Evolutionary conservation across 2,797 vertebrate genomes (phyloP).

Genomic region (Anguilla anguilla): DNA sequence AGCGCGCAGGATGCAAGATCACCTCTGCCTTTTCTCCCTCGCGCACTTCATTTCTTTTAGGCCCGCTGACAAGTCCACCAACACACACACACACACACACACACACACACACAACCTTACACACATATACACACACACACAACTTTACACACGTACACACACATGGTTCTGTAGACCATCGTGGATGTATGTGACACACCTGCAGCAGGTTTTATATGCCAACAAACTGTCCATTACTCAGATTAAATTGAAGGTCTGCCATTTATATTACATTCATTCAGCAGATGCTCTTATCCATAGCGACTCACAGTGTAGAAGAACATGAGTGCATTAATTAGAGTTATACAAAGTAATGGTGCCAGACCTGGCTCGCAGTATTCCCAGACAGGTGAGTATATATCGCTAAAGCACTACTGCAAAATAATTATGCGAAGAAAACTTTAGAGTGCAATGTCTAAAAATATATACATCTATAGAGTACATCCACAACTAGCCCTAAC

Average conservation of each 20-base stretch:
- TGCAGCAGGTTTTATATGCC: neutral
- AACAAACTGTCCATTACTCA: neutral
- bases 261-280: neutral
- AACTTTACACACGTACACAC: slow-evolving; percentile 8
- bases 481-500: neutral
- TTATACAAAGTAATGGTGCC: neutral
- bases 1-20: slow-evolving; percentile 20
- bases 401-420: too few relatives aligned
- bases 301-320: neutral
- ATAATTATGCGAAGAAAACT: neutral
- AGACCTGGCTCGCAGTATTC: too few relatives aligned
- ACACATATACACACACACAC: slow-evolving; percentile 18
- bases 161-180: neutral
- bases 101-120: slow-evolving; percentile 16
- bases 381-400: too few relatives aligned
- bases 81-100: slow-evolving; percentile 32
- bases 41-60: slow-evolving; percentile 21
- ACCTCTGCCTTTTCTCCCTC: slow-evolving; percentile 20
- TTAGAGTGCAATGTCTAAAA: neutral
- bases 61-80: slow-evolving; percentile 41
- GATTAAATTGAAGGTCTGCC: too few relatives aligned
- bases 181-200: neutral
- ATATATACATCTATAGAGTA: neutral
- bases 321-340: neutral
- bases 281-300: neutral